phyloP scores from a whole-genome alignment of 2,113 vertebrate genomes.

The Plestiodon gilberti region DNA sequence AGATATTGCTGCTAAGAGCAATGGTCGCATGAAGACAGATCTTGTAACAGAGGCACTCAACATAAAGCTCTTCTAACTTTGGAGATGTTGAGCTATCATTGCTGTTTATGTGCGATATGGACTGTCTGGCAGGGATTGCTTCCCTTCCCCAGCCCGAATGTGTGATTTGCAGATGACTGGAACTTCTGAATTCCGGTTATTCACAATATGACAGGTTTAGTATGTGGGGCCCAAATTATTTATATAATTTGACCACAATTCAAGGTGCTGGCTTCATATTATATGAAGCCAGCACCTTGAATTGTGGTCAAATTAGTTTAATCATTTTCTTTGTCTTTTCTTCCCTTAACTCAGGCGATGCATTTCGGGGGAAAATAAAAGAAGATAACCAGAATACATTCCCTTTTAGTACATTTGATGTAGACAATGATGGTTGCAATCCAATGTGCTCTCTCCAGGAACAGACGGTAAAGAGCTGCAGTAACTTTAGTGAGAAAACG shows the following conservation, averaged over 20 bases:
- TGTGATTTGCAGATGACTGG: neutral
- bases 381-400: slow-evolving; percentile 90
- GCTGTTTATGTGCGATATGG: neutral
- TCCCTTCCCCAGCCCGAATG: neutral
- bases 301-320: neutral
- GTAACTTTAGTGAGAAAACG: slow-evolving; percentile 79
- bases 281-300: neutral
- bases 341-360: slow-evolving; percentile 80
- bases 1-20: too few relatives aligned
- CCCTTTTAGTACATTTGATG: slow-evolving; percentile 89
- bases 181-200: neutral
- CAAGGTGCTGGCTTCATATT: too few relatives aligned
- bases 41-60: too few relatives aligned
- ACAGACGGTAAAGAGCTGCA: slow-evolving; percentile 85
- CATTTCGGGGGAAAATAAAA: slow-evolving; percentile 85
- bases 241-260: too few relatives aligned
- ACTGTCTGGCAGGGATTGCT: neutral
- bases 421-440: slow-evolving; percentile 89
- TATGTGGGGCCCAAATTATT: neutral
- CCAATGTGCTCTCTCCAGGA: slow-evolving; percentile 79
- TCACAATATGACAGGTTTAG: neutral
- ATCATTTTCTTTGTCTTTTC: neutral
- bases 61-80: neutral
- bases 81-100: neutral
- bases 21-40: too few relatives aligned